Evolutionary conservation across 2,113 vertebrate genomes (phyloP), one percentile per base, ranked within the genome.

Genomic region (Aphelocoma coerulescens): DNA sequence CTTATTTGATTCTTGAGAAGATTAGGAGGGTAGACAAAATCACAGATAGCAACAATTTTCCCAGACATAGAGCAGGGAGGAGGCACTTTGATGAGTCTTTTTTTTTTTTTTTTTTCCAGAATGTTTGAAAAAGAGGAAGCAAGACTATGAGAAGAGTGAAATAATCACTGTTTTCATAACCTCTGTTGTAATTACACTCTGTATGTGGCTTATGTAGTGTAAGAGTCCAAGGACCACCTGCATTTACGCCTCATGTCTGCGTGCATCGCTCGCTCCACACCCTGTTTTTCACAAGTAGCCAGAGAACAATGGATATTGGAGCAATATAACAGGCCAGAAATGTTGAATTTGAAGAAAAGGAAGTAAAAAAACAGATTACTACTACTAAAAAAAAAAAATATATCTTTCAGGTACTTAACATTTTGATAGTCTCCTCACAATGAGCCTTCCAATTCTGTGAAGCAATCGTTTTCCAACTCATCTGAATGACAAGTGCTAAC

Each of bases 401-500:
- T 65, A 49, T 9, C 10, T 54, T 72, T 58, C 33, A 58, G 23
- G 11, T 17, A 62, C 7, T 57, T 85, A 76, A 21, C 10, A 27
- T 43, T 91, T 95, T 82, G n/a, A 57, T 83, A 24, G 33, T 78
- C 14, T 43, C 6, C 11, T 44, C 46, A 24, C 43, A 91, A 26
- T n/a, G 26, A 92, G 9, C 17, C 23, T 41, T 85, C 69, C 43
- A 62, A 39, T 77, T 61, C 57, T 54, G 14, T 68, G 89, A 86
- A 65, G 24, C 30, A 61, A 37, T 80, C 1, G 4, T 66, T 92
- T 83, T n/a, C 41, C 62, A 49, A 44, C 32, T 95, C 69, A 37
- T 22, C 49, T 89, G 68, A 80, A 62, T 69, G 68, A n/a, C 67
- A 94, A 68, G 63, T 69, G 63, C 37, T 92, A 86, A 91, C 33